Evolutionary conservation across 1,140 invertebrate species (phyloP), one percentile per base, ranked within the genome.

Genomic region (Armadillidium nasatum): DNA sequence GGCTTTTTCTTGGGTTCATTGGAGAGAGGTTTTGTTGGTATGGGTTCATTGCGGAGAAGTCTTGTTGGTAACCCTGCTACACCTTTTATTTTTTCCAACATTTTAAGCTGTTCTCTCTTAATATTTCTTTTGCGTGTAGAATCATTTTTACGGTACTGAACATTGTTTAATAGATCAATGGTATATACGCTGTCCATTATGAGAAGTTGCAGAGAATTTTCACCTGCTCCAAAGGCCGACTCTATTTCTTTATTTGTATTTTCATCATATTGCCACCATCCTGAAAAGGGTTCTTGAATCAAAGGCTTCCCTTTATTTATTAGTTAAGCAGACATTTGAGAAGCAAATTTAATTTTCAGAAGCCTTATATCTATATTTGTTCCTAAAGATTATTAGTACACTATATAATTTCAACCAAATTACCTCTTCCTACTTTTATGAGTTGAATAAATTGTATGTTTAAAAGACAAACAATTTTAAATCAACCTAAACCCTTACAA

Each of bases 241-340:
- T 98, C 95, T 77, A 98, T 86, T 85, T 98, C 95, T 81, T 87
- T 86, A 85, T 91, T 94, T 78, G 94, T 95, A 76, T 95, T 87
- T 83, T 93, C 90, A 85, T 98, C 96, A 86, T 97, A 98, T 85
- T 96, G 93, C 96, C 96, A 98, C 96, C 96, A 98, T 81, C 96
- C 96, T 95, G 83, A 19, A 60, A 60, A 19, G 19, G 50, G 50
- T 60, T 60, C 50, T 60, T 1, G 19, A 3, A 60, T 60, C 50
- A 15, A 60, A 33, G 33, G 33, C 33, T 33, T 33, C 33, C 33
- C 33, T 33, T 33, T 33, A 33, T 33, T 33, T 33, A 33, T 3
- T 33, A 3, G 33, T 33, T 33, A 33, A 33, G 33, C 33, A 33
- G 2, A 33, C 33, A 33, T 33, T 33, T 33, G 33, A 33, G 33